These are phyloP conservation scores for Temnothorax unifasciatus DNA, from an alignment of 2,888 invertebrate genomes.

Conservation along the genomic window DNA sequence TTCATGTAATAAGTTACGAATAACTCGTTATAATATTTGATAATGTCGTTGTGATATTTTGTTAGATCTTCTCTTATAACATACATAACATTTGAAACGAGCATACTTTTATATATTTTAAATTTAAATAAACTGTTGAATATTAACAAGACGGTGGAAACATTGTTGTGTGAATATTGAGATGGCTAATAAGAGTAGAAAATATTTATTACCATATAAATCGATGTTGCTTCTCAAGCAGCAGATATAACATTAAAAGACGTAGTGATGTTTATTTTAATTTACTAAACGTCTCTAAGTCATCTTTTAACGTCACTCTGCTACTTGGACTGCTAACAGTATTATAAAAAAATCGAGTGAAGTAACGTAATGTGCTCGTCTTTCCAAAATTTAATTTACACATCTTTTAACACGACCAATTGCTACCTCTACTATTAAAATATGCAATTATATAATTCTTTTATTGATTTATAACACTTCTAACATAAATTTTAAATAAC, in stretches of 20 bases:
- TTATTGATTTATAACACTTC: conserved; percentile 11
- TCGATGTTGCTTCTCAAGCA: background rate
- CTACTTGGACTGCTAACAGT: background rate
- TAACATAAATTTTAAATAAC: no score
- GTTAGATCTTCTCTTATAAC: background rate
- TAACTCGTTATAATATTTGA: background rate
- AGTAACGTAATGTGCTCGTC: background rate
- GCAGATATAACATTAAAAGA: no score
- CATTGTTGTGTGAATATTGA: conserved; percentile 13
- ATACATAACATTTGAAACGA: background rate
- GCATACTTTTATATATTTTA: background rate
- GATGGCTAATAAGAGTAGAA: background rate
- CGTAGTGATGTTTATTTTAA: no score
- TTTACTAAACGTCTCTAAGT: no score
- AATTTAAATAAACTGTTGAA: background rate
- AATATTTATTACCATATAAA: conserved; percentile 1
- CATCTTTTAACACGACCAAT: conserved; percentile 16
- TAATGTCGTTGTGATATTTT: background rate
- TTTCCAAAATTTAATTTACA: conserved; percentile 5
- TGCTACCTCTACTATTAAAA: conserved; percentile 8
- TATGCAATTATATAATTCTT: conserved; percentile 22
- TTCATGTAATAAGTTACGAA: conserved; percentile 13
- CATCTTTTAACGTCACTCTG: no score
- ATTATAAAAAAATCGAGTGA: conserved; percentile 22
- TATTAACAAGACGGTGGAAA: conserved; percentile 1